Evolutionary conservation across 2,888 invertebrate genomes (phyloP), one percentile per base, ranked within the genome.

Genomic region (Opisthograptis luteolata): DNA sequence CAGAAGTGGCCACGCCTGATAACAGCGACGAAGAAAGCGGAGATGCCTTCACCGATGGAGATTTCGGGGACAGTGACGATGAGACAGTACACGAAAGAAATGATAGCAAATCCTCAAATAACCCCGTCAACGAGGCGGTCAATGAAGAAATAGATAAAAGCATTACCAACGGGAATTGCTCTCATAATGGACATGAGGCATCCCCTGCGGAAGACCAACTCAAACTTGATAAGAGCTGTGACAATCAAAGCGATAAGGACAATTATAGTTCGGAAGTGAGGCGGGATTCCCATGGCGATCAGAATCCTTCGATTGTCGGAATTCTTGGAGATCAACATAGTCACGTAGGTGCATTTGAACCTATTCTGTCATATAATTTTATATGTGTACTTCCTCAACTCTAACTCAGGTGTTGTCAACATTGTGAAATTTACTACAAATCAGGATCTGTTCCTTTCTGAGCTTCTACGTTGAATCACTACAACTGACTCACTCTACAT

Each of bases 241-340:
- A 73, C 40, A 61, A 56, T 47, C 62, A 68, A 28, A 74, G 70
- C 64, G 77, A 75, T 60, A 48, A 64, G 27, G 79, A 75, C 35
- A 73, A 62, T 53, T 63, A 64, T 45, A 73, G 58, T 46, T 52
- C 70, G 7, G 83, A 83, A 43, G 55, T 75, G 37, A 72, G 81
- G 36, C 70, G 83, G 49, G 86, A 86, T 60, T 82, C 85, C n/a
- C 83, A 86, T 49, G 78, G 82, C 30, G 86, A 86, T 25, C 85
- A 85, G 55, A 88, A 81, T 60, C 82, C 87, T 36, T 90, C 87
- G 40, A 91, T 92, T 58, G 87, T 92, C 37, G 91, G 91, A 46
- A 91, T 91, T 64, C 81, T 92, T 24, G 92, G 91, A 47, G 90
- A 86, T 58, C 91, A 90, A 65, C 90, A 91, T 43, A 86, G 82